A percentile compares a stretch with the other conserved stretches of the same genome.
phyloP scores from a whole-genome alignment of 37 sponge, comb jelly and placozoan genomes.

The Amphimedon queenslandica region DNA sequence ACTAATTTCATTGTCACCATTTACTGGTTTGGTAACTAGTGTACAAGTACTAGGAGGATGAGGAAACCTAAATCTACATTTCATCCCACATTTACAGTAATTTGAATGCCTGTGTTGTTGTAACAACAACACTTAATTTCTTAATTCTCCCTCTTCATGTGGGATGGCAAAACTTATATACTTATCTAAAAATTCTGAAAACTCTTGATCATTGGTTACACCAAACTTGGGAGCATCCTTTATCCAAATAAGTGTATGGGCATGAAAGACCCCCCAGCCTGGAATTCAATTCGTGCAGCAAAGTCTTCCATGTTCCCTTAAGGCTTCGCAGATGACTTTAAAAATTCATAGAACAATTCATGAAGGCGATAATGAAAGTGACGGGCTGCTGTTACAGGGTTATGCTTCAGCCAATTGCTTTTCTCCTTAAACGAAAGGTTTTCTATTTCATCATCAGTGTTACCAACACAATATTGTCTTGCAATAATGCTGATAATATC shows the following conservation, averaged over 20 bases:
- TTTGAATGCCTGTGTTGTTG: too few relatives aligned
- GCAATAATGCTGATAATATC: conserved; percentile 15
- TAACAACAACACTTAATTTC: background rate
- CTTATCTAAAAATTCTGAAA: conserved; percentile 3
- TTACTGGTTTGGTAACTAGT: too few relatives aligned
- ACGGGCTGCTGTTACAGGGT: conserved; percentile 20
- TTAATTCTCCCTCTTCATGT: background rate
- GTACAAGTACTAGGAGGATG: too few relatives aligned
- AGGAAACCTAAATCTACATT: too few relatives aligned
- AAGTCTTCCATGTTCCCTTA: conserved; percentile 5
- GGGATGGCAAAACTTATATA: conserved; percentile 13
- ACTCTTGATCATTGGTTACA: background rate
- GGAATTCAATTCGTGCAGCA: conserved; percentile 19
- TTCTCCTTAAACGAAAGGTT: conserved; percentile 8
- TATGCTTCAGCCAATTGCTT: conserved; percentile 1
- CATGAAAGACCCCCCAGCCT: conserved; percentile 21
- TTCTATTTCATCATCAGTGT: background rate
- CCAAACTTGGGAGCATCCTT: conserved; percentile 11
- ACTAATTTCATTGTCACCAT: background rate
- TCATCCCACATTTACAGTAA: too few relatives aligned
- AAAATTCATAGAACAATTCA: conserved; percentile 4
- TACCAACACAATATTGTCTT: conserved; percentile 12
- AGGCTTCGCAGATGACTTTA: conserved; percentile 13
- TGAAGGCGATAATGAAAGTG: conserved; percentile 23
- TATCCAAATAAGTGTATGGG: conserved; percentile 7